Percentiles rank a stretch among this genome's conserved stretches.
phyloP scores from a whole-genome alignment of 2,888 invertebrate genomes.

The Caenorhabditis sp. region DNA sequence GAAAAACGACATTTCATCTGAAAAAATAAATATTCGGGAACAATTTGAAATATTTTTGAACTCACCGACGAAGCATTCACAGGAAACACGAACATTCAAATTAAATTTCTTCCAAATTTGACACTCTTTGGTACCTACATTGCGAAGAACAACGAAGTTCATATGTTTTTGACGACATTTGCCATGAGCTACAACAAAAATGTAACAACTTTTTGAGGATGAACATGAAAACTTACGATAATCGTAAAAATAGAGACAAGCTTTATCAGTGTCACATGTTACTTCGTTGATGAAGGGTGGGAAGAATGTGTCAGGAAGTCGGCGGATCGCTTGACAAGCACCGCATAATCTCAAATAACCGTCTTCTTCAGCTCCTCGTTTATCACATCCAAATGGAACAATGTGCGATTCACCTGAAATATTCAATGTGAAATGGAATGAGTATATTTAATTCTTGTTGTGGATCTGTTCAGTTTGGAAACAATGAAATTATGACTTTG shows the following conservation, averaged over 20 bases:
- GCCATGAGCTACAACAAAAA: conserved; percentile 69
- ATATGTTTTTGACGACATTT: conserved; percentile 71
- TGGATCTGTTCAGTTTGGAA: too few relatives aligned
- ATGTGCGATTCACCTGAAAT: conserved; percentile 68
- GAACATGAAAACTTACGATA: conserved; percentile 54
- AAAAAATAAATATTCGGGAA: conserved; percentile 20
- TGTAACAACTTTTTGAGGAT: background rate
- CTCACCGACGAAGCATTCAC: conserved; percentile 71
- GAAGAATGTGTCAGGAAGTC: conserved; percentile 70
- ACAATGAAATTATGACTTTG: too few relatives aligned
- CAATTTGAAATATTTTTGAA: too few relatives aligned
- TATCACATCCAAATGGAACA: conserved; percentile 70
- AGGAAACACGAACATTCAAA: conserved; percentile 70
- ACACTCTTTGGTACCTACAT: conserved; percentile 69
- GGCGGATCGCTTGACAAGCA: conserved; percentile 69
- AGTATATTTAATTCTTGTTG: too few relatives aligned
- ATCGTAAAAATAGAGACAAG: conserved; percentile 71
- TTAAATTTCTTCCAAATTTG: conserved; percentile 71
- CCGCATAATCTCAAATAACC: conserved; percentile 70
- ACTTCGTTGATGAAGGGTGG: conserved; percentile 72
- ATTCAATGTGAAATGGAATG: too few relatives aligned
- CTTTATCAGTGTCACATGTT: conserved; percentile 71
- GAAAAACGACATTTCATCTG: conserved; percentile 71
- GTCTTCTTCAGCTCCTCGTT: conserved; percentile 70
- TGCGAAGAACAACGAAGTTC: conserved; percentile 71